Percentiles rank a stretch among this genome's conserved stretches.
Conservation (phyloP, 2,797 vertebrate species). For the Novumbra hubbsi region DNA sequence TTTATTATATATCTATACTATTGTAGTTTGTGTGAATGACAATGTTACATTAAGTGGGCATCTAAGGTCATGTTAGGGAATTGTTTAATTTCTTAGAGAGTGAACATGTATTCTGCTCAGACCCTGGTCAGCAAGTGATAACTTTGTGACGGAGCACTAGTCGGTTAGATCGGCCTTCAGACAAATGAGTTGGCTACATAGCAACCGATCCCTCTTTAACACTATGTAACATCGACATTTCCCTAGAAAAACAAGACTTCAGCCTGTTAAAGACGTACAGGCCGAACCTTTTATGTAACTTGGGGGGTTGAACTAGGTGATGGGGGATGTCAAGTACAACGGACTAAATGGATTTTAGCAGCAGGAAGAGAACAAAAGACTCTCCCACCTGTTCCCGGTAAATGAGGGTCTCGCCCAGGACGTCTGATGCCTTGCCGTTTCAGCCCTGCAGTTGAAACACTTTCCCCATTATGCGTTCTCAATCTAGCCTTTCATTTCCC, state of each 20-base stretch:
- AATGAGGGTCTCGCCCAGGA: constrained; percentile 77
- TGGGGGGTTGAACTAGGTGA: constrained; percentile 58
- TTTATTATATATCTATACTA: too few relatives aligned
- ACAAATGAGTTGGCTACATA: constrained; percentile 59
- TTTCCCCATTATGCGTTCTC: constrained; percentile 79
- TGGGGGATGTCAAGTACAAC: constrained; percentile 68
- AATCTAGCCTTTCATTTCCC: constrained; percentile 78
- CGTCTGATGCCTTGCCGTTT: constrained; percentile 73
- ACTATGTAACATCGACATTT: constrained; percentile 58
- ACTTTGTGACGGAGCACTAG: constrained; percentile 28
- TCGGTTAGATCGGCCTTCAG: constrained; percentile 51
- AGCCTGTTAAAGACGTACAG: constrained; percentile 54
- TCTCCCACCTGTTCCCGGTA: constrained; percentile 80
- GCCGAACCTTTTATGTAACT: constrained; percentile 63
- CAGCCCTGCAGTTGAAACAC: constrained; percentile 77
- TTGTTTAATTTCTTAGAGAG: constrained; percentile 11
- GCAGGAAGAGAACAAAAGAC: constrained; percentile 80
- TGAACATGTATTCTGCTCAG: constrained; percentile 36
- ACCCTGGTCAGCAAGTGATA: neutral
- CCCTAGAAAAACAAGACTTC: constrained; percentile 56
- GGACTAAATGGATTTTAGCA: constrained; percentile 82
- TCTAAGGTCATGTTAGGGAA: neutral
- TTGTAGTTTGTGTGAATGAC: too few relatives aligned
- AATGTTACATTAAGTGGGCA: neutral
- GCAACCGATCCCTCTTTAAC: constrained; percentile 61